Base-by-base conservation (phyloP, 2,113 vertebrate genomes). In the Fulmarus glacialis region DNA sequence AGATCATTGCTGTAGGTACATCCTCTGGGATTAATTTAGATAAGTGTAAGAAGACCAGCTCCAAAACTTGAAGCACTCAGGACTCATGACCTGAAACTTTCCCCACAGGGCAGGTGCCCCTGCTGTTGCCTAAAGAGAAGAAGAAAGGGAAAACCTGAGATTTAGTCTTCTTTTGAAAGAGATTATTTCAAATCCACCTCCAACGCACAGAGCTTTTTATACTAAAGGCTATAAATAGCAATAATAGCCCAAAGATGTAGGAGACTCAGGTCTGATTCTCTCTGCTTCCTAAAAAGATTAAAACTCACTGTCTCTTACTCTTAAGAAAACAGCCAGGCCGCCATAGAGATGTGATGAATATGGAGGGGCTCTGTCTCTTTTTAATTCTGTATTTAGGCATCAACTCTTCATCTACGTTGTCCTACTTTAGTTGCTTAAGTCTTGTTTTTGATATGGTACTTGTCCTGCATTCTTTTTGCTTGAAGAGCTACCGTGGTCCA, bases 381-480 rank as follows among this genome's bases (percentile, higher is more conserved):
- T 78, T 52, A 52, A n/a, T 68, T 67, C 70, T 66, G 4, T n/a
- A 6, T 48, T 74, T 42, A 15, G 32, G 11, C n/a, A 55, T 38
- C 1, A 0, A 5, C 15, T 23, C 30, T 50, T 72, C 38, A 48
- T 22, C 81, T 21, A 2, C 1, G 0, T 50, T 38, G 5, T 24
- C 59, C 30, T 22, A 8, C 73, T 71, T 45, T 3, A 24, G 43
- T 4, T n/a, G 8, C 48, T 78, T 29, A 13, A 30, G 10, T 38
- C 45, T 38, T 17, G 6, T 0, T 17, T 82, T 88, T 52, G 24
- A 13, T 12, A 0, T 8, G 8, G 43, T 24, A 11, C 40, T 48
- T n/a, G 8, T 27, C n/a, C 70, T 82, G 17, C 68, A 8, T 19
- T 11, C 24, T 30, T 82, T 81, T 27, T 45, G 14, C 55, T 70